A percentile compares a stretch with the other conserved stretches of the same genome.
Conservation (phyloP, 2,113 vertebrate genomes). For the Galbula dea region DNA sequence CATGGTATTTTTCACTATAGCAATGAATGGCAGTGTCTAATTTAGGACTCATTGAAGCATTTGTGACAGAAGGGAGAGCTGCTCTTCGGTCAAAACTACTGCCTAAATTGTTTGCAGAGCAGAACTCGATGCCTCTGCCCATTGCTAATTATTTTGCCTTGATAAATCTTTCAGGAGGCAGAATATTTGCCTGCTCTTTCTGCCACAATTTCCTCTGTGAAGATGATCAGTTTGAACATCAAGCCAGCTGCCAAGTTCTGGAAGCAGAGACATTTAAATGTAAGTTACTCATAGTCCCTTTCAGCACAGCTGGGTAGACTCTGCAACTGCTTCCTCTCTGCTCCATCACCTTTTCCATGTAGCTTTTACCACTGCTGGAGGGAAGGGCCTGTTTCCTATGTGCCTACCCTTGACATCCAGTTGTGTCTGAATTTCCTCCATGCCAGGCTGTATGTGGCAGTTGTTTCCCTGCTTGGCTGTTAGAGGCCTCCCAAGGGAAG, state of each 20-base stretch:
- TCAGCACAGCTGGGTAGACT: background rate
- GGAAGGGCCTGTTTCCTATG: background rate
- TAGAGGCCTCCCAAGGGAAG: background rate
- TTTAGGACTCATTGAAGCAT: background rate
- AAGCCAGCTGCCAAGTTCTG: slow-evolving; percentile 97
- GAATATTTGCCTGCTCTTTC: slow-evolving; percentile 96
- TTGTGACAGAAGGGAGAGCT: background rate
- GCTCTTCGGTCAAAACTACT: background rate
- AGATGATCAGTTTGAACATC: slow-evolving; percentile 99
- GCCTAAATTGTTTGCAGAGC: background rate
- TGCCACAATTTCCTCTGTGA: slow-evolving; percentile 96
- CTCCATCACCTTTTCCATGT: background rate
- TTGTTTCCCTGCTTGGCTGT: background rate
- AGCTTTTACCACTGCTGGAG: background rate
- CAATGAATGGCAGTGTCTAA: background rate
- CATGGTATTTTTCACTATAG: background rate
- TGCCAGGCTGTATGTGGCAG: background rate
- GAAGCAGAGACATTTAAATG: slow-evolving; percentile 98
- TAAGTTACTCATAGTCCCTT: slow-evolving; percentile 71
- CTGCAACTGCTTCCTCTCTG: background rate
- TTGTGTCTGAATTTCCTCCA: background rate
- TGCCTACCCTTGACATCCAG: background rate
- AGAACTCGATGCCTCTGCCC: background rate
- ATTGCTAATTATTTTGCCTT: slow-evolving; percentile 7
- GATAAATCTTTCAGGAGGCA: slow-evolving; percentile 80